Conservation (phyloP, 2,113 vertebrate species). For the rat (Rattus norvegicus) region GRCr8 NC_086022.1:46911001-46911500, state of each 20-base stretch:
- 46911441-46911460: background rate
- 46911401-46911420: background rate
- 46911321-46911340: background rate
- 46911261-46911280: background rate
- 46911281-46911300: background rate
- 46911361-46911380: background rate
- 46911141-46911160: background rate
- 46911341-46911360: background rate
- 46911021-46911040: too few species aligned
- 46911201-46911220: background rate
- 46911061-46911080: too few species aligned
- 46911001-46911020: too few species aligned
- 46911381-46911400: background rate
- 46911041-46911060: too few species aligned
- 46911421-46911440: background rate
- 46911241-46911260: background rate
- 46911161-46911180: background rate
- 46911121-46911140: background rate
- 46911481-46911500: too few species aligned
- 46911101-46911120: background rate
- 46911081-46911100: background rate
- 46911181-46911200: background rate
- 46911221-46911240: background rate
- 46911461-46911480: too few species aligned
- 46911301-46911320: background rate